Evolutionary conservation across 1,140 invertebrate genomes (phyloP).

Genomic region (Diabrotica undecimpunctata): DNA sequence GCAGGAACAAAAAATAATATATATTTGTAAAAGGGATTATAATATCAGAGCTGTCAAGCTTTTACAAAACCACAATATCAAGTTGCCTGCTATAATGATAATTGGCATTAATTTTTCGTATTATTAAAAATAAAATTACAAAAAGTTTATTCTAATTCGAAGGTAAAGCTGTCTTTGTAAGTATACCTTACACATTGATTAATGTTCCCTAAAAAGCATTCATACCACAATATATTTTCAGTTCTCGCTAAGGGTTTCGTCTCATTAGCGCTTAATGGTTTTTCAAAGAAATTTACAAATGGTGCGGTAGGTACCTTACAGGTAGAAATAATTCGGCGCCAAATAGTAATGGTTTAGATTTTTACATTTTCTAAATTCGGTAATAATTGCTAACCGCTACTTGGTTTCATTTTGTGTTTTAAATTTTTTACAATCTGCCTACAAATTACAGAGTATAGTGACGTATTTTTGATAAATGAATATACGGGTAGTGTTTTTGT

Average conservation of each 20-base stretch:
- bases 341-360: constrained; percentile 28
- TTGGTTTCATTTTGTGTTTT: constrained; percentile 28
- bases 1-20: too few relatives aligned
- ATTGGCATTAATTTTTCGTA: constrained; percentile 23
- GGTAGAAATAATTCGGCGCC: constrained; percentile 31
- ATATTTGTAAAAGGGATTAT: too few relatives aligned
- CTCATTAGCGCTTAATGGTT: constrained; percentile 8
- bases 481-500: constrained; percentile 14
- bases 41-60: too few relatives aligned
- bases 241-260: constrained; percentile 3
- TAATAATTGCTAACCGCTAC: constrained; percentile 30
- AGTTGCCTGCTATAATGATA: neutral
- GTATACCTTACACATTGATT: constrained; percentile 32
- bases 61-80: too few relatives aligned
- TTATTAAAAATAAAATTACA: constrained; percentile 24
- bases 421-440: constrained; percentile 24
- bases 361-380: constrained; percentile 33
- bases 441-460: constrained; percentile 31
- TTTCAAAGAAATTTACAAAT: constrained; percentile 12
- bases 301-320: constrained; percentile 13
- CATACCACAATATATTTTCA: constrained; percentile 25
- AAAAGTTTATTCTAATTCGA: constrained; percentile 28
- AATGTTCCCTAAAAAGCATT: constrained; percentile 22
- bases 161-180: constrained; percentile 31
- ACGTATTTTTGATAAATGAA: constrained; percentile 36